Evolutionary conservation across 1,140 invertebrate species (phyloP), one percentile per base, ranked within the genome.

Genomic region (Chrysomallon squamiferum): DNA sequence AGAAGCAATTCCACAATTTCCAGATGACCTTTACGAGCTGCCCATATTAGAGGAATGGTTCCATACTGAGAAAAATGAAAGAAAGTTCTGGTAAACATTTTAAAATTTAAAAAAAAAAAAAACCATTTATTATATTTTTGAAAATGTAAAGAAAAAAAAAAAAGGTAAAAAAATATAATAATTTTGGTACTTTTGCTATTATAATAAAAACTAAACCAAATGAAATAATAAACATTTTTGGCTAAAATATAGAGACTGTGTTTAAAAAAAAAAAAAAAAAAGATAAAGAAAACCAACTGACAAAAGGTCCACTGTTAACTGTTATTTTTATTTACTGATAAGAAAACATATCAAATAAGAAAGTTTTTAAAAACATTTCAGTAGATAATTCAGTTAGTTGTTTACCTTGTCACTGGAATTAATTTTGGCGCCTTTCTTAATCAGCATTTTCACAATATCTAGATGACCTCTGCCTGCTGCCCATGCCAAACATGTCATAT

Each of bases 1-100:
- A 99, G 82, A 27, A 99, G 86, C 43, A 90, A 88, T 65, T 93
- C 90, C 27, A 96, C 95, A 63, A 98, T 94, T 70, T 94, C 91
- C 11, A 90, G 84, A 82, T 93, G 92, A 15, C 97, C 97, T 81
- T 95, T 96, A 27, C 97, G 69, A 35, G 76, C 73, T n/a, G 84
- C 96, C 97, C 97, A 99, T 41, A 98, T 92, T 4, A 99, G 85
- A 2, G 97, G 94, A 0, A 96, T 97, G 0, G 96, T 98, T 18
- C 95, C 97, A 88, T 98, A 98, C 89, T 92, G 70, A 20, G 59
- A 69, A 67, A 47, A 11, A 47, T 20, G 4, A 47, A 47, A 11
- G 15, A 20, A 45, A 18, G 20, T 45, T 45, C 15, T 18, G 20
- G 43, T 45, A 13, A 45, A 45, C 20, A 1, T 6, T 47, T 18